Evolutionary conservation across 2,888 invertebrate genomes (phyloP).

Genomic region (Troilus luridus): DNA sequence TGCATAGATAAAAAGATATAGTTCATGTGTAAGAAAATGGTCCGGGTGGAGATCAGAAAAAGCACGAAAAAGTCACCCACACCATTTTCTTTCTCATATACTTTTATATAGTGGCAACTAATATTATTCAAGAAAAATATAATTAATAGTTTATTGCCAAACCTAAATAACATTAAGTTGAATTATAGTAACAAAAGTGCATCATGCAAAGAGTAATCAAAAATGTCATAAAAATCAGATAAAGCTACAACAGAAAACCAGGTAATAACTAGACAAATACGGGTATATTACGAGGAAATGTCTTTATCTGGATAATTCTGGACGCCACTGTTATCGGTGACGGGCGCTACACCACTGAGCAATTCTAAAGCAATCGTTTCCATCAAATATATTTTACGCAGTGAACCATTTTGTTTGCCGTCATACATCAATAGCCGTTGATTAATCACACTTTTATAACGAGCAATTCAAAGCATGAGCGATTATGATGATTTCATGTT

Average conservation of each 20-base stretch:
- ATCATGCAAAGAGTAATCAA: too few relatives aligned
- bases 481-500: background rate
- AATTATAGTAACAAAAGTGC: too few relatives aligned
- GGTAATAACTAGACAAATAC: background rate
- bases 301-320: background rate
- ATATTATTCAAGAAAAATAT: too few relatives aligned
- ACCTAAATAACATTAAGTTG: too few relatives aligned
- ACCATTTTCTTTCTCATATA: too few relatives aligned
- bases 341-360: background rate
- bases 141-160: too few relatives aligned
- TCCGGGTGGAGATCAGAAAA: too few relatives aligned
- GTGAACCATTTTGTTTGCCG: background rate
- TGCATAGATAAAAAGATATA: too few relatives aligned
- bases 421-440: background rate
- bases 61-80: too few relatives aligned
- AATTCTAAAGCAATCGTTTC: background rate
- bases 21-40: too few relatives aligned
- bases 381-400: background rate
- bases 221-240: background rate
- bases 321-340: background rate
- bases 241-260: background rate
- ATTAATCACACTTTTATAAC: background rate
- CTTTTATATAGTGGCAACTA: too few relatives aligned
- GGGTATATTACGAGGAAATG: background rate
- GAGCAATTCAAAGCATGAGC: background rate